Base-by-base conservation (phyloP, 2,888 invertebrate species). In the Thereva unica region DNA sequence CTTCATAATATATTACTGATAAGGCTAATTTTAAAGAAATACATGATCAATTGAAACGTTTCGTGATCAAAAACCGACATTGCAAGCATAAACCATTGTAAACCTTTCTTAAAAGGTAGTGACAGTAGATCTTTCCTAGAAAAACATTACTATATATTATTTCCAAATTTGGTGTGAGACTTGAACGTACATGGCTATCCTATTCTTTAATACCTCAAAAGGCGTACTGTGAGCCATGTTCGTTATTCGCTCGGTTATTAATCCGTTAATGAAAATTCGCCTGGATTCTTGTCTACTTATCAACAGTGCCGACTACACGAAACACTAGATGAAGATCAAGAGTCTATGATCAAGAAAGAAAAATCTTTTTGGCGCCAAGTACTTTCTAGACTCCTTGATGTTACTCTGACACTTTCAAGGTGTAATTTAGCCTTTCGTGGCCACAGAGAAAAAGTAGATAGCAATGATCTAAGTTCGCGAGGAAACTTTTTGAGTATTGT, bases 341-440 rank as follows among this genome's bases (percentile, higher is more conserved):
- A 67, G 41, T 55, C 64, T 4, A 64, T 64, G 45, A 64, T 67
- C 55, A 67, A 56, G 35, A 64, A 67, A 64, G 67, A 64, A 40
- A 55, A 56, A 64, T 38, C 35, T 38, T 54, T 38, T 54, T 54
- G 64, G 57, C 49, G 64, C 53, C 44, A 64, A 63, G 52, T 63
- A 53, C 63, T 64, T 9, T 53, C 61, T 63, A 67, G 67, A 9
- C 61, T 63, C 63, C 41, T 67, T 67, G 67, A 67, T 67, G 67
- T 67, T 67, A 64, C 67, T 64, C 67, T 67, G 64, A 67, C 50
- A 47, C 56, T 67, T 55, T 64, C 67, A 56, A 64, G 64, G 49
- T 67, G 56, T 64, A 49, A 67, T 55, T 64, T 64, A 55, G 64
- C 67, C 53, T 67, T 63, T 67, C 67, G 63, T 67, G 67, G 67